Conservation (phyloP, 2,797 vertebrate species). For the Agapornis canus region DNA sequence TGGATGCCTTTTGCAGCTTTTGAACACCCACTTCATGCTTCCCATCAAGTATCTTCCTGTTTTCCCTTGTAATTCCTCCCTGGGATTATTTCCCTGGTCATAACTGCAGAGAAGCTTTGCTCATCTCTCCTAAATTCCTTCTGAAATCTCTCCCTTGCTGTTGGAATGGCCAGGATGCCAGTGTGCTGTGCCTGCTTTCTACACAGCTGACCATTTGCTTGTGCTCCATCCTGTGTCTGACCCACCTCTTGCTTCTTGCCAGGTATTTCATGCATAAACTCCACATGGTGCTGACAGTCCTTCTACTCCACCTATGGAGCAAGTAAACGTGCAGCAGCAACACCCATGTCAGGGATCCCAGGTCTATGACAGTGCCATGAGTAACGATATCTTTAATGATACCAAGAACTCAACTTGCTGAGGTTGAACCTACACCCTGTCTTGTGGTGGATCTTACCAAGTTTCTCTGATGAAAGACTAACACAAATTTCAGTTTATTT, state of each 20-base stretch:
- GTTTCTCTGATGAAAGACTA: not conserved
- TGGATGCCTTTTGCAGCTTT: not conserved
- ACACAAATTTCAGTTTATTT: not conserved
- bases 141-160: not conserved
- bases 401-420: not conserved
- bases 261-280: not conserved
- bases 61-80: not conserved
- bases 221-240: not conserved
- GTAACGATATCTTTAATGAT: not conserved
- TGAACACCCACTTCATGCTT: not conserved
- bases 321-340: not conserved
- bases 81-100: not conserved
- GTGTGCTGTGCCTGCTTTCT: fast-evolving
- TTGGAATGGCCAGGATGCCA: not conserved
- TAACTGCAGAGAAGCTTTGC: not conserved
- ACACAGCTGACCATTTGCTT: not conserved
- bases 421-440: not conserved
- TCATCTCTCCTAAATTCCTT: not conserved
- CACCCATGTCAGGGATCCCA: not conserved
- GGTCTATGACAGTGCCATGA: not conserved
- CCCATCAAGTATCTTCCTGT: not conserved
- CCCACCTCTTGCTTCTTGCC: not conserved
- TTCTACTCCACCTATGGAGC: fast-evolving
- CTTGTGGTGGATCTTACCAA: not conserved
- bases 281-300: fast-evolving